Base-by-base conservation (phyloP, 1,140 invertebrate species). In the Aphidius gifuensis region DNA sequence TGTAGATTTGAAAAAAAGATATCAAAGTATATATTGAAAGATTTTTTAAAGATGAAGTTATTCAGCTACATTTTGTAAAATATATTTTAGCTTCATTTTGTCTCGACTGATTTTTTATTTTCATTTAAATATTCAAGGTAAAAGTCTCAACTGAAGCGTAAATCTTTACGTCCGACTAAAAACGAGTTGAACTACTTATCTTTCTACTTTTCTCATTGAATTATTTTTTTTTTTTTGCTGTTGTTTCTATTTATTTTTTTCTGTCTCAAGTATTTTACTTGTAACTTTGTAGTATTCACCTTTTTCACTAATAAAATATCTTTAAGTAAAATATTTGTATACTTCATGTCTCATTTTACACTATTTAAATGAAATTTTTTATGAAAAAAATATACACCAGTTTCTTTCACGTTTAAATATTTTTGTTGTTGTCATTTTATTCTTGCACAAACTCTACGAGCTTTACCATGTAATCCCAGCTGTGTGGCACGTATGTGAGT, bases 91-190 rank as follows among this genome's bases (percentile, higher is more conserved):
- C 23, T 32, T 32, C 23, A 32, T 32, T 32, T 32, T 32, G 4
- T 32, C 2, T 32, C 4, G 1, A 32, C 23, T 32, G 16, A 16
- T 16, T 32, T 32, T 32, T 32, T 32, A 32, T 32, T 32, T 32
- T 32, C 23, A 32, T 32, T 32, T 32, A 32, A 32, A 53, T 53
- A 38, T 57, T 62, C 47, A 53, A 62, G 45, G 42, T 39, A 53
- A 62, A 62, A 49, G 60, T 56, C 54, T 62, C 60, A 53, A 48
- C 50, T 32, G 60, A 40, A 62, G 60, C 60, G 60, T 62, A 5
- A 7, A 53, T 48, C 43, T 56, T 38, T n/a, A 16, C 60, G 54
- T 62, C 60, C 23, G 53, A 62, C 53, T 57, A 44, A 53, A 63
- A 58, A 58, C 49, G 61, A 38, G 38, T 50, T 42, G 61, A 54